Evolutionary conservation across 2,888 invertebrate species (phyloP), one percentile per base, ranked within the genome.

Genomic region (Hedychridium roseum): DNA sequence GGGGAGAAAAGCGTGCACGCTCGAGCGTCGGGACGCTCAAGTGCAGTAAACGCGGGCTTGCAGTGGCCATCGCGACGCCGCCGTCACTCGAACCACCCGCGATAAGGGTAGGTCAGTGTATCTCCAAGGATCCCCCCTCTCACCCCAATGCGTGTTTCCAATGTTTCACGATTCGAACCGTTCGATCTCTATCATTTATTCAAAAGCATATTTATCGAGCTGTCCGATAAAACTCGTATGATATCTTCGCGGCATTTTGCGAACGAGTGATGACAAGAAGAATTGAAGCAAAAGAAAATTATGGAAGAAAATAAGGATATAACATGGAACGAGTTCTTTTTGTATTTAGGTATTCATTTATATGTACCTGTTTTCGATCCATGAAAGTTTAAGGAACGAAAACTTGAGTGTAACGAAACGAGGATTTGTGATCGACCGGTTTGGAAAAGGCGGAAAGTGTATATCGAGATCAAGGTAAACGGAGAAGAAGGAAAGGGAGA

Each of bases 101-200:
- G 46, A 53, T 67, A 55, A 6, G 53, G 60, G 54, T 60, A 68
- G 65, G 62, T 65, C 67, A 64, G 60, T 66, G n/a, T 53, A 53
- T 43, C 57, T n/a, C n/a, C n/a, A n/a, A n/a, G n/a, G n/a, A n/a
- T n/a, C n/a, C n/a, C n/a, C n/a, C n/a, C n/a, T n/a, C n/a, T n/a
- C n/a, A n/a, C n/a, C n/a, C n/a, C n/a, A n/a, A n/a, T n/a, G n/a
- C n/a, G n/a, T n/a, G n/a, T n/a, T 23, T 23, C 5, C 23, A 9
- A 23, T 23, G 23, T 23, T 23, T 5, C 9, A 6, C 23, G 23
- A 23, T n/a, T n/a, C n/a, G n/a, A n/a, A n/a, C n/a, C n/a, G n/a
- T n/a, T n/a, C n/a, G n/a, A n/a, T n/a, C 23, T 23, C 23, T 6
- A 6, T 23, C 23, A 23, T 23, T 23, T 9, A 23, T 23, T 23